Base-by-base conservation (phyloP, 1,140 invertebrate species). In the Drosophila nannoptera region DNA sequence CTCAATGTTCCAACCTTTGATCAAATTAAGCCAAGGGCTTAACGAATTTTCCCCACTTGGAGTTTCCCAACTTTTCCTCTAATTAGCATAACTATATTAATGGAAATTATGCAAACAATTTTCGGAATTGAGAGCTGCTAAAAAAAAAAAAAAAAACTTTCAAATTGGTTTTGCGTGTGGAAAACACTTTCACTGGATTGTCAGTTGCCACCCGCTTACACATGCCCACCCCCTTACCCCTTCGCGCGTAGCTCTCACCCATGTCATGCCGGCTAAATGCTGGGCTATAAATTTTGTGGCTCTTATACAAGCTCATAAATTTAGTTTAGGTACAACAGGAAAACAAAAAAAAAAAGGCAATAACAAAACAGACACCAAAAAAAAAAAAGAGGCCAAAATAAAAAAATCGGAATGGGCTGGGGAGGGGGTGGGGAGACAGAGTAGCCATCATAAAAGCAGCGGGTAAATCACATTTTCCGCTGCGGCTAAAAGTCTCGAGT, bases 231-330 rank as follows among this genome's bases (percentile, higher is more conserved):
- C 12, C 14, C 40, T 43, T 0, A 14, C 12, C 12, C 31, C 35
- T 7, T n/a, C 7, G 8, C n/a, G 4, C 14, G 32, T 6, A 7
- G 1, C 5, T 12, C 7, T 9, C 14, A 53, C 40, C 46, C 36
- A 53, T 16, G 45, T 35, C 36, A 29, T 38, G 33, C 5, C 29
- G 49, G 50, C 55, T 62, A 73, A 82, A 82, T 82, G 74, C 38
- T 66, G 48, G 62, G 62, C 77, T 67, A 82, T 81, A 69, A 81
- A 82, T 81, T 71, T 56, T 32, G 50, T 69, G 50, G 74, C 74
- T 71, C 55, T 74, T 74, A 82, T 77, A 64, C 75, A 70, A 67
- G 62, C 45, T 49, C 77, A 81, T 81, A 82, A 81, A 81, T 82
- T 81, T 73, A 42, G 52, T 50, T 69, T 63, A 69, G 50, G n/a